Evolutionary conservation across 2,888 invertebrate species (phyloP).

Genomic region (Drosophila heteroneura): DNA sequence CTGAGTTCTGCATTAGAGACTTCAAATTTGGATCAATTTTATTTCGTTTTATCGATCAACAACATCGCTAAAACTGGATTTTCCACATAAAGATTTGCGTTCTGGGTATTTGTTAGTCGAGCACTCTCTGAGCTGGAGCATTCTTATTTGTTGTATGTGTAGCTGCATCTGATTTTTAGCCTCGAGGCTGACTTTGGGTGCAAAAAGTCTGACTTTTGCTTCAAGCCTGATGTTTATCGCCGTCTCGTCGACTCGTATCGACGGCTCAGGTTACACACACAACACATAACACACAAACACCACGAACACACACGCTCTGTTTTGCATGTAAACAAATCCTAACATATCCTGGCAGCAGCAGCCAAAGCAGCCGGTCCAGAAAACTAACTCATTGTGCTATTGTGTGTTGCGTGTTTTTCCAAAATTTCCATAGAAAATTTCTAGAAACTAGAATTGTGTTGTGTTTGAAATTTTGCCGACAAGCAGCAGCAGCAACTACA

Average conservation of each 20-base stretch:
- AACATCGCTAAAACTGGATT: background rate
- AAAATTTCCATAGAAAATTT: constrained; percentile 50
- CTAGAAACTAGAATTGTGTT: constrained; percentile 15
- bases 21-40: background rate
- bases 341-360: constrained; percentile 51
- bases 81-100: background rate
- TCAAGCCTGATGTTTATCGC: constrained; percentile 58
- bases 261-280: constrained; percentile 62
- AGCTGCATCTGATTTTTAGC: constrained; percentile 30
- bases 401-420: constrained; percentile 25
- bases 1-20: background rate
- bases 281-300: constrained; percentile 3
- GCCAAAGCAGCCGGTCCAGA: constrained; percentile 42
- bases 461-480: constrained; percentile 75
- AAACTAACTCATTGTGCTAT: constrained; percentile 34
- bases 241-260: constrained; percentile 50
- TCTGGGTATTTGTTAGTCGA: background rate
- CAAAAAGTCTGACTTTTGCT: constrained; percentile 53
- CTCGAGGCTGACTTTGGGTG: constrained; percentile 37
- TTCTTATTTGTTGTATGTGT: background rate
- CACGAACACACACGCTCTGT: constrained; percentile 36
- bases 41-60: background rate
- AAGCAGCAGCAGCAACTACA: constrained; percentile 21
- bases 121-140: background rate
- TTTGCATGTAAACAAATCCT: constrained; percentile 71